A percentile compares a stretch with the other conserved stretches of the same genome.
These are phyloP conservation scores for Porphyrio hochstetteri DNA, from an alignment of 2,113 vertebrate genomes.

Conservation along the genomic window DNA sequence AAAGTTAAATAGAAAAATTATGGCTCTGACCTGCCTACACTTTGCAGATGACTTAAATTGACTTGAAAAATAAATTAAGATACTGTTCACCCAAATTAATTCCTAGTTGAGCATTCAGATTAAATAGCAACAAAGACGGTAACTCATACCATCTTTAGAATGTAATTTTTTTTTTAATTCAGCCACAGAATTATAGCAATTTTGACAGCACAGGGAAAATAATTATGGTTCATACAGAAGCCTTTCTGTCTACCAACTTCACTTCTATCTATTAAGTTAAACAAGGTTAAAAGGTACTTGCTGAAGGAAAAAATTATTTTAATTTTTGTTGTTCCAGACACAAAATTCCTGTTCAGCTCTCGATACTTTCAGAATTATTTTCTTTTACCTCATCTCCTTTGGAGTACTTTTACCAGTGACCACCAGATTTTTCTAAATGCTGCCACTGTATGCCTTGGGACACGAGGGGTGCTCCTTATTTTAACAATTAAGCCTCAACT, in stretches of 20 bases:
- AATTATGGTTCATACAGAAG: not conserved
- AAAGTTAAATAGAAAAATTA: conserved; percentile 4
- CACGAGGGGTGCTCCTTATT: not conserved
- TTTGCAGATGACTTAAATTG: conserved; percentile 36
- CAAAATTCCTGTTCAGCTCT: not conserved
- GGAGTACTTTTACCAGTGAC: conserved; percentile 1
- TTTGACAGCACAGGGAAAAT: conserved; percentile 19
- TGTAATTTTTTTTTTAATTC: not conserved
- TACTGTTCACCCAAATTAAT: conserved; percentile 25
- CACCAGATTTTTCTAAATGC: not conserved
- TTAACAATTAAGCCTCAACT: not conserved
- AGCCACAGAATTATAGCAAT: conserved; percentile 5
- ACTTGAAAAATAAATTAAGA: conserved; percentile 44
- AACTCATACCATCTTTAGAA: not conserved
- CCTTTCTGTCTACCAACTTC: not conserved
- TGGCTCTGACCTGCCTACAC: not conserved
- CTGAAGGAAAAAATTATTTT: not conserved
- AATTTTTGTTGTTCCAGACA: not conserved
- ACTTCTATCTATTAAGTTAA: not conserved
- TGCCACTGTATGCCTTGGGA: not conserved
- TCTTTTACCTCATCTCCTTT: not conserved
- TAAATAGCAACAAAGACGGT: conserved; percentile 19
- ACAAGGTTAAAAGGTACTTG: not conserved
- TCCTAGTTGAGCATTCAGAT: not conserved
- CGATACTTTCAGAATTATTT: not conserved